A percentile compares a stretch with the other conserved stretches of the same genome.
phyloP scores from a whole-genome alignment of 2,113 vertebrate species.

The Leucopsar rothschildi region DNA sequence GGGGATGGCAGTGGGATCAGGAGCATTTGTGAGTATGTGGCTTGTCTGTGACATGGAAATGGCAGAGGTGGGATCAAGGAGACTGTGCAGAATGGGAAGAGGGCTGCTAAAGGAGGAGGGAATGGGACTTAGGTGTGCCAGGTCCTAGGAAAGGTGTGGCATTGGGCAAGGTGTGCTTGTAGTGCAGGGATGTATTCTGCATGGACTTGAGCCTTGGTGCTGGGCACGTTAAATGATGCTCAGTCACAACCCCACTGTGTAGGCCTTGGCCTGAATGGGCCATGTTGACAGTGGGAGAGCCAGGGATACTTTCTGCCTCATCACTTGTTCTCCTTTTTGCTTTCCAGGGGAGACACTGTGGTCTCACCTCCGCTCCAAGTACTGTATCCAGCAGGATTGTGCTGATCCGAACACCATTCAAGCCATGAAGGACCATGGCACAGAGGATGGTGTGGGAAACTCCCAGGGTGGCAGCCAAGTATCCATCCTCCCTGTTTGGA shows the following conservation, averaged over 20 bases:
- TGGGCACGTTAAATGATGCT: background rate
- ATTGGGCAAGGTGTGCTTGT: background rate
- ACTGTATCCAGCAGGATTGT: constrained; percentile 42
- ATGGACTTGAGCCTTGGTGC: background rate
- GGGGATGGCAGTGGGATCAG: background rate
- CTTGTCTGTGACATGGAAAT: background rate
- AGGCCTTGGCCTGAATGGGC: background rate
- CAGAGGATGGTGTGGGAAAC: background rate
- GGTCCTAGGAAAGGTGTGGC: background rate
- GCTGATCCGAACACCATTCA: constrained; percentile 63
- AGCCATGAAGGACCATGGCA: background rate
- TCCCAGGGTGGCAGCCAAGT: background rate
- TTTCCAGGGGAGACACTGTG: constrained; percentile 86
- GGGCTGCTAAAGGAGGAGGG: background rate
- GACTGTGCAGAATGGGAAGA: background rate
- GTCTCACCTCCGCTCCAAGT: constrained; percentile 79
- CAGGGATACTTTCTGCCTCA: background rate
- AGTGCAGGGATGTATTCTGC: background rate
- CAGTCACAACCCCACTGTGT: accelerated
- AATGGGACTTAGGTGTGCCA: background rate
- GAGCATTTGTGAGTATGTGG: background rate
- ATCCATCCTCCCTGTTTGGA: background rate
- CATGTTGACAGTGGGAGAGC: accelerated
- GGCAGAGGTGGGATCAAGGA: background rate
- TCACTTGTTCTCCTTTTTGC: background rate